phyloP scores from a whole-genome alignment of 92 coral and sea anemone species.

The Porites lobata region DNA sequence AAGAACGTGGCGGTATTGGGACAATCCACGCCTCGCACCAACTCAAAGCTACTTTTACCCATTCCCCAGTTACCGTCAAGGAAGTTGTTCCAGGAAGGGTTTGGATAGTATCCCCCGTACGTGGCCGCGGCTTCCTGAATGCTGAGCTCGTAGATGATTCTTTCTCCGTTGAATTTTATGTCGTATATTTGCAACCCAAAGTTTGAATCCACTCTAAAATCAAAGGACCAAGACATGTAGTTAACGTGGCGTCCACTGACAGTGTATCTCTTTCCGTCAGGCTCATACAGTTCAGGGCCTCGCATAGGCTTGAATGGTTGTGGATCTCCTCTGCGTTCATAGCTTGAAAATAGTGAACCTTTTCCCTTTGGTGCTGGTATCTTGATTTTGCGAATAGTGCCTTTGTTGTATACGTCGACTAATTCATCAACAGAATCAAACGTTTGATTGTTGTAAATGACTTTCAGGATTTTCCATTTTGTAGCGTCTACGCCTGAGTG shows the following conservation, averaged over 20 bases:
- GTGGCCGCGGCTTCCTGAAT: constrained; percentile 79
- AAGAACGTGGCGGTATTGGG: constrained; percentile 74
- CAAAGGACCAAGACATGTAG: constrained; percentile 85
- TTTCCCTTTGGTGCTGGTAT: constrained; percentile 43
- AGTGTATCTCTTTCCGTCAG: constrained; percentile 81
- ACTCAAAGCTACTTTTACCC: constrained; percentile 67
- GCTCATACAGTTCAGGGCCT: constrained; percentile 76
- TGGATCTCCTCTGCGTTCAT: constrained; percentile 54
- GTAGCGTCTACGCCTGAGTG: constrained; percentile 48
- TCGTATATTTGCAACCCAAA: constrained; percentile 79
- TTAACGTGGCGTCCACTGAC: constrained; percentile 72
- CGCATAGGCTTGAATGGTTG: constrained; percentile 77
- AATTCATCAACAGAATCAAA: constrained; percentile 61
- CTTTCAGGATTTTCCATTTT: constrained; percentile 58
- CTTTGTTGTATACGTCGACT: constrained; percentile 38
- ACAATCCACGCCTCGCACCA: constrained; percentile 80
- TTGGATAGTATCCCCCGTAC: constrained; percentile 75
- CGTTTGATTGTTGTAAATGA: constrained; percentile 64
- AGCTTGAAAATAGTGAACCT: constrained; percentile 39
- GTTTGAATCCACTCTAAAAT: constrained; percentile 73
- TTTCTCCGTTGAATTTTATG: constrained; percentile 76
- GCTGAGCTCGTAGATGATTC: constrained; percentile 82
- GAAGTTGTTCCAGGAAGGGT: constrained; percentile 67
- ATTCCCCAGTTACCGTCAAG: constrained; percentile 76
- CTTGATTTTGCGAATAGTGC: constrained; percentile 8